Conservation (phyloP, 2,113 vertebrate genomes). For the Alectura lathami region DNA sequence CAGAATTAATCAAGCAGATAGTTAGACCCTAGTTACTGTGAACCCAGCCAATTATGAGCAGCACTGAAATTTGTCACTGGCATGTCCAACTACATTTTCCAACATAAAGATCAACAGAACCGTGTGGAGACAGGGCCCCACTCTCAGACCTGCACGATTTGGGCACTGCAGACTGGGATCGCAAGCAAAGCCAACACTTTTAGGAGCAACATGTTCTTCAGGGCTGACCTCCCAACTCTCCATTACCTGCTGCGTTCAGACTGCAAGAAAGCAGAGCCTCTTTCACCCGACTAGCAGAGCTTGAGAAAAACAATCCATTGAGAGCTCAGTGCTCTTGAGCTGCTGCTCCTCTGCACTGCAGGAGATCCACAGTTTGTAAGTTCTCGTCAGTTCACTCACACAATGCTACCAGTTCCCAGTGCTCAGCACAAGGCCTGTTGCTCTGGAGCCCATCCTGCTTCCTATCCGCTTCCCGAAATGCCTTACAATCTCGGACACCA, state of each 20-base stretch:
- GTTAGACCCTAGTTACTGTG: constrained; percentile 66
- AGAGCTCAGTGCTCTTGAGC: neutral
- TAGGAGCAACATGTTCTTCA: neutral
- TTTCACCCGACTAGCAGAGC: neutral
- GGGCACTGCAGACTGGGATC: neutral
- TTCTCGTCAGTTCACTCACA: neutral
- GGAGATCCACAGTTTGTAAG: accelerated
- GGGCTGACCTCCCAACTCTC: neutral
- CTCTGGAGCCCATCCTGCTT: neutral
- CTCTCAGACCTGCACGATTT: constrained; percentile 57
- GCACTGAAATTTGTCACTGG: constrained; percentile 80
- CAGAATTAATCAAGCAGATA: constrained; percentile 82
- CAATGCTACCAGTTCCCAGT: neutral
- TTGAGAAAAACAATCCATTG: neutral
- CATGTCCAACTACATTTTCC: constrained; percentile 76
- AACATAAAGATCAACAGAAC: constrained; percentile 77
- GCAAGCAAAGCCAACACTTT: constrained; percentile 1
- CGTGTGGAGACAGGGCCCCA: constrained; percentile 66
- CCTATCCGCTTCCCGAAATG: neutral
- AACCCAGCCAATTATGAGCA: constrained; percentile 77
- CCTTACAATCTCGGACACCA: too few relatives aligned
- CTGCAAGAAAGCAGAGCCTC: neutral
- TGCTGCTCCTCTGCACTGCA: neutral
- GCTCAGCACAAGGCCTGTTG: neutral
- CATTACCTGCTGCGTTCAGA: neutral